These are phyloP conservation scores for Nanorana parkeri DNA, from an alignment of 2,113 vertebrate species.

Conservation along the genomic window DNA sequence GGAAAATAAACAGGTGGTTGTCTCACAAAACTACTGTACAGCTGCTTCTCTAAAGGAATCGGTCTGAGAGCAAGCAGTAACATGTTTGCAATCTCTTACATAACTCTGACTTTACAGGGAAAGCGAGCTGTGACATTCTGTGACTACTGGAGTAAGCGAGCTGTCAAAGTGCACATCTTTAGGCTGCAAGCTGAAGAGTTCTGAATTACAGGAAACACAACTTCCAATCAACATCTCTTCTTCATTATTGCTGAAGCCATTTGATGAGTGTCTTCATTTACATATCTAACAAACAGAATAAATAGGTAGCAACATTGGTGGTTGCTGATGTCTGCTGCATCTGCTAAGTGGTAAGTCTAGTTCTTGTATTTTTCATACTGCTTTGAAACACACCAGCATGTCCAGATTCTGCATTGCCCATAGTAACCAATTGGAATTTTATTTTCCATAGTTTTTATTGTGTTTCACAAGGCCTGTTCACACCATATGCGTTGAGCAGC, in stretches of 20 bases:
- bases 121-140: background rate
- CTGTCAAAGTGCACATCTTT: background rate
- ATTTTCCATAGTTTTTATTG: no score
- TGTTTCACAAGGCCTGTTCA: no score
- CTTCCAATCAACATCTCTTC: constrained; percentile 18
- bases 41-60: background rate
- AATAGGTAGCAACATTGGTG: background rate
- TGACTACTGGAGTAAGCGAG: background rate
- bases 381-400: no score
- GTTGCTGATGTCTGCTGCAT: no score
- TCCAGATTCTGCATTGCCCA: no score
- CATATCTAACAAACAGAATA: background rate
- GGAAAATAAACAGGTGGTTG: constrained; percentile 30
- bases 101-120: constrained; percentile 7
- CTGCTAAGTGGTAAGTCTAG: background rate
- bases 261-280: background rate
- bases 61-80: background rate
- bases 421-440: no score
- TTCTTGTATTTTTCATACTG: no score
- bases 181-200: background rate
- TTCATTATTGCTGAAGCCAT: background rate
- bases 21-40: background rate
- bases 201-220: background rate
- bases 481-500: no score
- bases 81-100: constrained; percentile 7